phyloP scores from a whole-genome alignment of 2,113 vertebrate genomes.

The Ginglymostoma cirratum region DNA sequence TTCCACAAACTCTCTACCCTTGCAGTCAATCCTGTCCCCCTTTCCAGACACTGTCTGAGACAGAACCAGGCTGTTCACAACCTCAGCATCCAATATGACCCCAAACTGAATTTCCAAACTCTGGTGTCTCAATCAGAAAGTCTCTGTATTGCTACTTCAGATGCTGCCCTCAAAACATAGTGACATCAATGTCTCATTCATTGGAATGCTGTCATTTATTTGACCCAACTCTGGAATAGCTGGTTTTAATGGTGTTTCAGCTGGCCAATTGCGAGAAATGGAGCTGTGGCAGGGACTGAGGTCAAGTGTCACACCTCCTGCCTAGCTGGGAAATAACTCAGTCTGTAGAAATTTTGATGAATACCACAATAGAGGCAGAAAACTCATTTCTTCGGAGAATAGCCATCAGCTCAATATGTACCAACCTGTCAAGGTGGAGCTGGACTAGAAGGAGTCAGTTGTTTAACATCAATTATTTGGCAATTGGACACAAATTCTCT shows the following conservation, averaged over 20 bases:
- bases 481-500: background rate
- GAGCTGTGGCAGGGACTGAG: no score
- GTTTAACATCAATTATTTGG: background rate
- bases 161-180: background rate
- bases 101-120: background rate
- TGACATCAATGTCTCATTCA: no score
- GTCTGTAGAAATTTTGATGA: no score
- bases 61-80: background rate
- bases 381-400: no score
- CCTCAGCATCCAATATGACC: background rate
- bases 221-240: no score
- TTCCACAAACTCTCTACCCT: background rate
- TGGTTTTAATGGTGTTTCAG: no score
- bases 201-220: no score
- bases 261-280: no score
- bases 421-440: background rate
- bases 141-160: background rate
- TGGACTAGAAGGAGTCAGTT: background rate
- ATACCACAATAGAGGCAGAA: no score
- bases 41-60: background rate
- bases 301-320: no score
- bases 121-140: background rate
- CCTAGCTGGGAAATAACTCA: no score
- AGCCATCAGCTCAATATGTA: no score
- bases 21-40: background rate